These are phyloP conservation scores for Scaptomyza polygonia DNA, from an alignment of 2,888 invertebrate species.

Conservation along the genomic window DNA sequence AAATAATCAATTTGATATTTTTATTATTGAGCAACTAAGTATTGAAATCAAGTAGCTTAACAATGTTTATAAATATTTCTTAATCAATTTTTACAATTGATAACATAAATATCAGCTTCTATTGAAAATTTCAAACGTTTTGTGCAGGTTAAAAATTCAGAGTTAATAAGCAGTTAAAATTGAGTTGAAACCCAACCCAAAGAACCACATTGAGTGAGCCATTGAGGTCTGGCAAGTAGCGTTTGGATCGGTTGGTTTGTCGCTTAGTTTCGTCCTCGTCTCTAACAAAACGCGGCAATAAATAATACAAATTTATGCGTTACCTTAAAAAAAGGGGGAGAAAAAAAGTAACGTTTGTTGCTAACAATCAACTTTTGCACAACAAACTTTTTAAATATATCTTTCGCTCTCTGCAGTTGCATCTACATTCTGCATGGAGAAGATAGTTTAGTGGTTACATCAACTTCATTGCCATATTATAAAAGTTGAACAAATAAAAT, in stretches of 20 bases:
- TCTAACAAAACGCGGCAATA: constrained; percentile 51
- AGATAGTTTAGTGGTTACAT: constrained; percentile 56
- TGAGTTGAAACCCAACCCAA: too few relatives aligned
- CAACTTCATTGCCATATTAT: constrained; percentile 73
- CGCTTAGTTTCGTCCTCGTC: constrained; percentile 8
- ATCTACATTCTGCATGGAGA: neutral
- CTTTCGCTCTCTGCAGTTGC: constrained; percentile 1
- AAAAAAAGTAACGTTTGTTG: constrained; percentile 39
- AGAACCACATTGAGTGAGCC: too few relatives aligned
- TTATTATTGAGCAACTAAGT: too few relatives aligned
- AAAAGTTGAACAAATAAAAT: constrained; percentile 74
- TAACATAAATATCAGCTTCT: too few relatives aligned
- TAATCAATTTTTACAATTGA: too few relatives aligned
- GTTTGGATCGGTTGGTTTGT: neutral
- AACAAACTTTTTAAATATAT: constrained; percentile 45
- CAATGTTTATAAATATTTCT: too few relatives aligned
- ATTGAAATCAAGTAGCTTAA: too few relatives aligned
- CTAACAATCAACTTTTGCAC: constrained; percentile 58
- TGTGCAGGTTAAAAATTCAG: too few relatives aligned
- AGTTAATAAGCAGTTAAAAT: too few relatives aligned
- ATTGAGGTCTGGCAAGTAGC: too few relatives aligned
- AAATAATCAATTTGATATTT: too few relatives aligned
- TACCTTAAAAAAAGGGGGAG: constrained; percentile 52
- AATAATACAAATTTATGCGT: constrained; percentile 75
- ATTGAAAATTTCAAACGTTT: too few relatives aligned